phyloP scores from a whole-genome alignment of 2,797 vertebrate genomes.

The Pachyuromys duprasi region DNA sequence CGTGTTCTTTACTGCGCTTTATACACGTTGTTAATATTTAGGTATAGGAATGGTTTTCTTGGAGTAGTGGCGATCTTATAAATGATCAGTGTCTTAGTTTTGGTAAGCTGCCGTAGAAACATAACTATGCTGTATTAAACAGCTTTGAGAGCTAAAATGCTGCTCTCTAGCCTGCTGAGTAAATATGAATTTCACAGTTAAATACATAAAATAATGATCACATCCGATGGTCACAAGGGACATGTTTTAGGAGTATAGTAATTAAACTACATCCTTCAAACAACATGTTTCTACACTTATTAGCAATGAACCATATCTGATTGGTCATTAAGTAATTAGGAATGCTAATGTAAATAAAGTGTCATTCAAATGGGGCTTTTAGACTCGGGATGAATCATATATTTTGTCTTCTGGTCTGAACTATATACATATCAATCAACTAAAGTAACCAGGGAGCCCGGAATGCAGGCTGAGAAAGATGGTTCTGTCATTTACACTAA shows the following conservation, averaged over 20 bases:
- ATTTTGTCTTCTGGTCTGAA: conserved; percentile 86
- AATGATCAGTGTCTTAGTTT: conserved; percentile 68
- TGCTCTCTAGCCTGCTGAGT: conserved; percentile 84
- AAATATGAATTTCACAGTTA: conserved; percentile 92
- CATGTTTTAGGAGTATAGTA: conserved; percentile 94
- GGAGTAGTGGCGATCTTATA: conserved; percentile 76
- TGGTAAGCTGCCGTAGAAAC: conserved; percentile 78
- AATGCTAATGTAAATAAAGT: conserved; percentile 98
- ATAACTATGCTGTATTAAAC: conserved; percentile 80
- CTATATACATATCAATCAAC: conserved; percentile 88
- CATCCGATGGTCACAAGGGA: conserved; percentile 91
- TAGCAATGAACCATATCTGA: conserved; percentile 98
- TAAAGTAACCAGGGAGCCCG: conserved; percentile 76
- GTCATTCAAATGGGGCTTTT: conserved; percentile 92
- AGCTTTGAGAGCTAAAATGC: conserved; percentile 68
- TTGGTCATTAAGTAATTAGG: conserved; percentile 99
- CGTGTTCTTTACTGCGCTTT: conserved; percentile 78
- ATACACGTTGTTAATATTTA: conserved; percentile 74
- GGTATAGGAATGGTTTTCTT: conserved; percentile 70
- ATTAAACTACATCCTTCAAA: conserved; percentile 95
- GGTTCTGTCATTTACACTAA: conserved; percentile 4
- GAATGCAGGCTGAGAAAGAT: not conserved
- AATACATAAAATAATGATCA: conserved; percentile 94
- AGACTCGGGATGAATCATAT: conserved; percentile 91
- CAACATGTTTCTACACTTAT: conserved; percentile 94